These are phyloP conservation scores for Panonychus citri DNA, from an alignment of 1,140 invertebrate genomes.

Conservation along the genomic window DNA sequence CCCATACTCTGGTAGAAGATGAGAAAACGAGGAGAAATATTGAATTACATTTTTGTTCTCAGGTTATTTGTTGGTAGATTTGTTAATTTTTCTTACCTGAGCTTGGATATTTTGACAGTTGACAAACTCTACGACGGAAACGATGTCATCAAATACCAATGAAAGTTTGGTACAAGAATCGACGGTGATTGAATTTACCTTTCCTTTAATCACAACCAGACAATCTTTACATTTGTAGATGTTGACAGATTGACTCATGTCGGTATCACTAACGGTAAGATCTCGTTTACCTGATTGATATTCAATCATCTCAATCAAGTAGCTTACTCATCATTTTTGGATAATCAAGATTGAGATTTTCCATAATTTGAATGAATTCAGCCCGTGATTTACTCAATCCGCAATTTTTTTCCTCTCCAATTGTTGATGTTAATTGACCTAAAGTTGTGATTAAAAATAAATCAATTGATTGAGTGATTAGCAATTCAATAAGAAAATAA, in stretches of 20 bases:
- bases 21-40: no score
- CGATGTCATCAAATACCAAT: conserved; percentile 79
- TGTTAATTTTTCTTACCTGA: conserved; percentile 40
- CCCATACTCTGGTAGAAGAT: conserved; percentile 46
- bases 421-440: no score
- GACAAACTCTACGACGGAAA: conserved; percentile 87
- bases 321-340: no score
- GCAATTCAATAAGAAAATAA: no score
- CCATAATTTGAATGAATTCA: no score
- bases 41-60: no score
- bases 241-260: conserved; percentile 95
- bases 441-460: no score
- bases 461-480: no score
- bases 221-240: conserved; percentile 78
- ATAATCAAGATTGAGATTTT: no score
- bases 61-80: neutral
- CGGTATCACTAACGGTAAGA: conserved; percentile 53
- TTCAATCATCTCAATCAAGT: conserved; percentile 56
- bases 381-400: no score
- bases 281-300: conserved; percentile 62
- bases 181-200: conserved; percentile 83
- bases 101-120: conserved; percentile 95
- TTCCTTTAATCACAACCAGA: conserved; percentile 65
- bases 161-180: conserved; percentile 92
- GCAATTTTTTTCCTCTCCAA: no score